phyloP scores from a whole-genome alignment of 2,113 vertebrate species.

The Struthidea cinerea region DNA sequence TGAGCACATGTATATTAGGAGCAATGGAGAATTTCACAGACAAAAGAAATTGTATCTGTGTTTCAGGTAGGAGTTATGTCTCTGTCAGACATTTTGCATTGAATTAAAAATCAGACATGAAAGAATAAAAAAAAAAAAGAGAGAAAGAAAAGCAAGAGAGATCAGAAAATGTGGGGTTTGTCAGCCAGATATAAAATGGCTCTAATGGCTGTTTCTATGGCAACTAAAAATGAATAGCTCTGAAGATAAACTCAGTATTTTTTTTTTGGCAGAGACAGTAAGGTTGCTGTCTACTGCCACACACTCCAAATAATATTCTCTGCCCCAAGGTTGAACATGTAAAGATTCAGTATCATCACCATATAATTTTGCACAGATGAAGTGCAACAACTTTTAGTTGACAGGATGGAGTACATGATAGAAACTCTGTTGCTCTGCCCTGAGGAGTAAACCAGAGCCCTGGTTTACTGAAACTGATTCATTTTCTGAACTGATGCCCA shows the following conservation, averaged over 20 bases:
- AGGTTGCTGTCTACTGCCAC: neutral
- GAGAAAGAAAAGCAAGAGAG: neutral
- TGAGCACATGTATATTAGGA: neutral
- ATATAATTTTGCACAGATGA: neutral
- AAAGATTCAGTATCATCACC: neutral
- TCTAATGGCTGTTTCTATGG: conserved; percentile 44
- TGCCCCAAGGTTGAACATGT: neutral
- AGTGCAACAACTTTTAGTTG: neutral
- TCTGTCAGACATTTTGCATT: neutral
- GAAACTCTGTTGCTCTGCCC: neutral
- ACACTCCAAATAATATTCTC: neutral
- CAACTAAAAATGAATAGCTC: conserved; percentile 22
- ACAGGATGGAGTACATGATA: no score
- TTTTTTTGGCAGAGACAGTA: neutral
- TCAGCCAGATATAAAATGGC: conserved; percentile 4
- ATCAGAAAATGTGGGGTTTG: neutral
- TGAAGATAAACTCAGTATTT: neutral
- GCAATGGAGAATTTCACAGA: neutral
- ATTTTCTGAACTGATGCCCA: neutral
- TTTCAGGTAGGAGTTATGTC: neutral
- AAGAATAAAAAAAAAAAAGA: neutral
- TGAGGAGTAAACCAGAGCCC: neutral
- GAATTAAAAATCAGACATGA: neutral
- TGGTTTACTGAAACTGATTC: neutral
- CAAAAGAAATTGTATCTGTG: neutral